Evolutionary conservation across 2,113 vertebrate genomes (phyloP).

Genomic region (Ornithorhynchus anatinus): DNA sequence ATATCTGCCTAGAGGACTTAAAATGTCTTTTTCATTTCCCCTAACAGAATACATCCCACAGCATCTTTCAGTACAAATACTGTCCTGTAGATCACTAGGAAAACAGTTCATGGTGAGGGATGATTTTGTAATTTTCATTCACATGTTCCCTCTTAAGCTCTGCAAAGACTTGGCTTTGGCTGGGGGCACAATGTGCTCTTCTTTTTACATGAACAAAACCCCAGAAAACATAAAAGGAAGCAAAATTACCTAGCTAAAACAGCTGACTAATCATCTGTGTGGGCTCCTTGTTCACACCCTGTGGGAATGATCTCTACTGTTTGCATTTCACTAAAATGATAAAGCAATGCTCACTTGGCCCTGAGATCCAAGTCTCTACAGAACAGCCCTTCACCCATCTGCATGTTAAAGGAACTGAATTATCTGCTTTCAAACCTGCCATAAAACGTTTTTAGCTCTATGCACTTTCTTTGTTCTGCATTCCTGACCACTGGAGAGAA

Average conservation of each 20-base stretch:
- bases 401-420: constrained; percentile 10
- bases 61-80: no score
- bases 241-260: background rate
- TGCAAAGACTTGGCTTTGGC: background rate
- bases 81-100: no score
- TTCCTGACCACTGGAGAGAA: constrained; percentile 31
- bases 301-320: constrained; percentile 9
- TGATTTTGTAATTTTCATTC: background rate
- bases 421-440: constrained; percentile 35
- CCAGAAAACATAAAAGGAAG: no score
- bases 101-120: no score
- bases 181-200: background rate
- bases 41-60: no score
- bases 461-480: constrained; percentile 31
- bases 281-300: constrained; percentile 17
- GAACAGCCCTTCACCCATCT: constrained; percentile 29
- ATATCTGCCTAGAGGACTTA: no score
- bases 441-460: constrained; percentile 28
- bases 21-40: no score
- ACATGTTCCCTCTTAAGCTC: background rate
- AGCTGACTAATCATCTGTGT: constrained; percentile 18
- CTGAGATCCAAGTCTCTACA: background rate
- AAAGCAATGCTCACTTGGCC: constrained; percentile 33
- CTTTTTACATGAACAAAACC: background rate
- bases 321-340: constrained; percentile 39